A percentile compares a stretch with the other conserved stretches of the same genome.
phyloP scores from a whole-genome alignment of 1,140 invertebrate species.

The Dreissena rostriformis region DNA sequence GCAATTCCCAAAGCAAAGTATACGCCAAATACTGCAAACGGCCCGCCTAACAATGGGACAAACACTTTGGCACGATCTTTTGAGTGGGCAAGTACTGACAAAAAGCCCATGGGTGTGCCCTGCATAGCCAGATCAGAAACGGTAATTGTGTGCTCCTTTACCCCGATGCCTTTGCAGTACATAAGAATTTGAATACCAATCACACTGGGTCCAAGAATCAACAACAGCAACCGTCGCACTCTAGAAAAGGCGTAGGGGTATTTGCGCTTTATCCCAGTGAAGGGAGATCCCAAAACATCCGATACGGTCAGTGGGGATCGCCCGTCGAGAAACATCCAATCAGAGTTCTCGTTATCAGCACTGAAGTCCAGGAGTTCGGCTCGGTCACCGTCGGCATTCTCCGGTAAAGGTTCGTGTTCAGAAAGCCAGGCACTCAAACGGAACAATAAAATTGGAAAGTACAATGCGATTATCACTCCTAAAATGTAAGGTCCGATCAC shows the following conservation, averaged over 20 bases:
- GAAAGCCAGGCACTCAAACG: constrained; percentile 4
- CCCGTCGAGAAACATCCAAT: constrained; percentile 4
- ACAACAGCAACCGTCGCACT: constrained; percentile 1
- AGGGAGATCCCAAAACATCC: not conserved
- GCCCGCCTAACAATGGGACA: constrained; percentile 28
- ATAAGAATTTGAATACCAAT: constrained; percentile 26
- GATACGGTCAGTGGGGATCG: not conserved
- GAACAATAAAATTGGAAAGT: constrained; percentile 33
- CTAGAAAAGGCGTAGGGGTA: not conserved
- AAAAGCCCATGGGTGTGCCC: constrained; percentile 27
- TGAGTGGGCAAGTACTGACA: constrained; percentile 3
- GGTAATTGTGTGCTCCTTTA: not conserved
- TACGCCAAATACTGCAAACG: constrained; percentile 1
- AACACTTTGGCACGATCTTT: constrained; percentile 4
- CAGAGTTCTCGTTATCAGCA: not conserved
- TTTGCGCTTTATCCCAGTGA: not conserved
- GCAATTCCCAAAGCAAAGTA: constrained; percentile 20
- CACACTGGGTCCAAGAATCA: not conserved
- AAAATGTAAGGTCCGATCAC: constrained; percentile 10
- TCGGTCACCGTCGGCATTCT: no score
- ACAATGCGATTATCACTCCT: constrained; percentile 19
- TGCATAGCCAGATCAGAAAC: constrained; percentile 13
- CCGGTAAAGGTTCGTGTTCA: not conserved
- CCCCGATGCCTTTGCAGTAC: constrained; percentile 8
- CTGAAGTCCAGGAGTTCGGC: no score